These are phyloP conservation scores for Perognathus longimembris DNA, from an alignment of 2,113 vertebrate species.

Conservation along the genomic window DNA sequence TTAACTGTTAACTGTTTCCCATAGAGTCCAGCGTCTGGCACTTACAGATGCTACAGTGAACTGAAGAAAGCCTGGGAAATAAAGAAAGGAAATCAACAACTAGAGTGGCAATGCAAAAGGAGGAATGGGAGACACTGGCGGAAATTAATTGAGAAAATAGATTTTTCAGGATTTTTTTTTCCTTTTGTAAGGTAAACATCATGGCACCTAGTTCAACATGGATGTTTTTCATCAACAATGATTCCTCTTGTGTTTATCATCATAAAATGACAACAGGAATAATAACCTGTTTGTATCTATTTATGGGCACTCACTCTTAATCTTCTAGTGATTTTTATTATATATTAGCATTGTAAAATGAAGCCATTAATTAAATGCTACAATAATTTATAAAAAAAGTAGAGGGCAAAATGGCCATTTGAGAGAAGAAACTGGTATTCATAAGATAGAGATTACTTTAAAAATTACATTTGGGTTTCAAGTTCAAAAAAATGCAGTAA, in stretches of 20 bases:
- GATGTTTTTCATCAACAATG: neutral
- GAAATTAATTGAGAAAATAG: neutral
- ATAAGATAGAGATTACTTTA: slow-evolving; percentile 70
- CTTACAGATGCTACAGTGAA: neutral
- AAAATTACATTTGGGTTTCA: slow-evolving; percentile 70
- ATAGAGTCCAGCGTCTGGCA: no score
- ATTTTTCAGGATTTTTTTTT: neutral
- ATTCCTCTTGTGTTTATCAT: neutral
- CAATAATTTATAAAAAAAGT: neutral
- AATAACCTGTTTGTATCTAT: neutral
- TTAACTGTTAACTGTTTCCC: no score
- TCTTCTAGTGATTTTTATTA: neutral
- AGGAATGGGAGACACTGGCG: neutral
- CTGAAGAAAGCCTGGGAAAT: neutral
- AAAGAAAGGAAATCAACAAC: neutral
- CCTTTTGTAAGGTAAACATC: neutral
- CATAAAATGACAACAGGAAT: neutral
- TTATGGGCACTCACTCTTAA: neutral
- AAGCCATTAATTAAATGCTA: slow-evolving; percentile 2
- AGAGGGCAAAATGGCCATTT: neutral
- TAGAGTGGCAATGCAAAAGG: neutral
- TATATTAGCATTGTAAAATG: slow-evolving; percentile 41
- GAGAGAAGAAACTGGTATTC: slow-evolving; percentile 49
- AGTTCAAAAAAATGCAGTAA: slow-evolving; percentile 73
- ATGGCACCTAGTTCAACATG: neutral